Conservation (phyloP, 2,113 vertebrate species). For the Colaptes auratus region DNA sequence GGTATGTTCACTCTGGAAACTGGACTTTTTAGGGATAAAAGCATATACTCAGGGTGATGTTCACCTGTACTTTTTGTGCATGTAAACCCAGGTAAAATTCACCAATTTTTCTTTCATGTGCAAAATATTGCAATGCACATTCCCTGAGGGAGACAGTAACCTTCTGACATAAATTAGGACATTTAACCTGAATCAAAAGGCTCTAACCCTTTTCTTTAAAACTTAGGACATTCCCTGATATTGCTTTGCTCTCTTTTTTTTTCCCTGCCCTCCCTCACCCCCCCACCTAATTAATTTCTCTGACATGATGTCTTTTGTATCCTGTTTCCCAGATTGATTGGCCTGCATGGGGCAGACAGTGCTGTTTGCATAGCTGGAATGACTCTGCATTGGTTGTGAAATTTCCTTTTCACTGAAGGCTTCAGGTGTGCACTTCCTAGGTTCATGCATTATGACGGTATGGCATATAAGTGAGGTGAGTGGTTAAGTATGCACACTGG, state of each 20-base stretch:
- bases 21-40: not conserved
- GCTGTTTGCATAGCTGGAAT: not conserved
- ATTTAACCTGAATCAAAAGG: not conserved
- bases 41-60: not conserved
- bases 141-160: not conserved
- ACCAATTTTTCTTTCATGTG: not conserved
- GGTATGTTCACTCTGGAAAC: not conserved
- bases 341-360: not conserved
- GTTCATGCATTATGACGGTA: not conserved
- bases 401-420: not conserved
- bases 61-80: not conserved
- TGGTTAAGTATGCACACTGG: not conserved
- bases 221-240: not conserved
- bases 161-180: not conserved
- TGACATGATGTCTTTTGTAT: not conserved
- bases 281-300: not conserved
- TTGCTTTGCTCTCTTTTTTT: not conserved
- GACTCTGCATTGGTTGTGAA: not conserved
- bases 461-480: not conserved
- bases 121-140: not conserved
- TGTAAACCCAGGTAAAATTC: not conserved
- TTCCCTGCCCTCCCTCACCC: too few species aligned
- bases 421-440: not conserved
- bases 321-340: not conserved
- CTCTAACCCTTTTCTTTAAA: not conserved